Percentiles rank a stretch among this genome's conserved stretches.
Evolutionary conservation across 2,888 invertebrate species (phyloP).

Genomic region (Hirtodrosophila duncani): DNA sequence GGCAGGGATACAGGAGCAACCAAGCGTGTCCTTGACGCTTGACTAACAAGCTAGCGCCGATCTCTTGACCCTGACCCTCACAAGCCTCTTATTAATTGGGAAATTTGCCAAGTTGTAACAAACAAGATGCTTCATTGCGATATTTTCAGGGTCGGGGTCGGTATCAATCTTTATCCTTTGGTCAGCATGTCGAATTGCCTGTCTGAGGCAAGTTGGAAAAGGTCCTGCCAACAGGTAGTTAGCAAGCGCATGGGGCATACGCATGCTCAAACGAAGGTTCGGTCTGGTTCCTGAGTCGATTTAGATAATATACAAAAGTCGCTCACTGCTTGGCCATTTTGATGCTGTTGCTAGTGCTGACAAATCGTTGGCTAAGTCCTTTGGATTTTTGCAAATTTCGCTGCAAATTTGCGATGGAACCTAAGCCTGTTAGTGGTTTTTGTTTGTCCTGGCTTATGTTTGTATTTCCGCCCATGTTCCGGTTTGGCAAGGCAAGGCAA

Average conservation of each 20-base stretch:
- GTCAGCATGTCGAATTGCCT: constrained; percentile 64
- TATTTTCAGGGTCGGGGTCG: constrained; percentile 19
- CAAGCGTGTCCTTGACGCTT: constrained; percentile 59
- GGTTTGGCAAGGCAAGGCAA: constrained; percentile 40
- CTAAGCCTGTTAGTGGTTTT: constrained; percentile 52
- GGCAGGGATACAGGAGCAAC: constrained; percentile 12
- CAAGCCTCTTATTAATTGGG: constrained; percentile 47
- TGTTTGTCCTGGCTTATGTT: constrained; percentile 46
- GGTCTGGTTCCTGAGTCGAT: constrained; percentile 39
- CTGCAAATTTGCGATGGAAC: constrained; percentile 42
- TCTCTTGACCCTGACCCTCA: constrained; percentile 21
- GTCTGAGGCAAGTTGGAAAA: constrained; percentile 60
- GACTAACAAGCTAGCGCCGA: constrained; percentile 58
- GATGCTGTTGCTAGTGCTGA: constrained; percentile 62
- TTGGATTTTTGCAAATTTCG: constrained; percentile 60
- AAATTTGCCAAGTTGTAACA: constrained; percentile 74
- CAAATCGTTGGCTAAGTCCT: constrained; percentile 59
- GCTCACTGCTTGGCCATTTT: constrained; percentile 20
- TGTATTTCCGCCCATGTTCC: constrained; percentile 72
- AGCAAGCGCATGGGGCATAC: too few relatives aligned
- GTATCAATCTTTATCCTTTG: constrained; percentile 20
- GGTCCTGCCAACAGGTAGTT: constrained; percentile 37
- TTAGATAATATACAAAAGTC: constrained; percentile 62
- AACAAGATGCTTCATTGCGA: constrained; percentile 74
- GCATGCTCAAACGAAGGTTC: too few relatives aligned